Base-by-base conservation (phyloP, 1,140 invertebrate species). In the Ganaspis sp. region DNA sequence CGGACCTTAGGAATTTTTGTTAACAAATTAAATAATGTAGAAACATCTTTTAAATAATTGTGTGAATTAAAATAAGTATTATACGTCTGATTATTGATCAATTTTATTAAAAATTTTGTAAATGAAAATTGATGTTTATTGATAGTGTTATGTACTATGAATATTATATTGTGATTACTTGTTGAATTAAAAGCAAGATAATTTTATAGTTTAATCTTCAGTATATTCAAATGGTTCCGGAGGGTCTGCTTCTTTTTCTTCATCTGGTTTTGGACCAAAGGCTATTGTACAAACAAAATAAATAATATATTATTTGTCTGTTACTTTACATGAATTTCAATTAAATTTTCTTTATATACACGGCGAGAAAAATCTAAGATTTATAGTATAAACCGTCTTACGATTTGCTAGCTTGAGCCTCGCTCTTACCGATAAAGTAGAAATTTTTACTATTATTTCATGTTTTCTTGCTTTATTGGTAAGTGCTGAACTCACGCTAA, bases 171-270 rank as follows among this genome's bases (percentile, higher is more conserved):
- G 58, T 29, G 23, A 0, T 64, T 29, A n/a, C n/a, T 17, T 34
- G 4, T 26, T 3, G 23, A 5, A 64, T 12, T 64, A 26, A 64
- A n/a, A 8, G 23, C 15, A 21, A n/a, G 5, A 15, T 26, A 34
- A 29, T 29, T 64, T 15, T 64, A 23, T 29, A 81, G 21, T 81
- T 93, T 94, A 96, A 90, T 97, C 95, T 87, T 98, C 97, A 80
- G 94, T 94, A 89, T 97, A 99, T 92, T 99, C 97, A 91, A 99
- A 99, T 81, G 98, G 97, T 92, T 99, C 98, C 84, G 98, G 98
- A 49, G 98, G 97, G 87, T 98, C 97, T 2, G 98, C 97, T 92
- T 99, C 98, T 85, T 98, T 97, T 85, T 98, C 98, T 81, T 99
- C 98, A 77, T 97, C 96, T 9, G 95, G 94, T 90, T 98, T 98